Conservation (phyloP, 2,888 invertebrate genomes). For the Ptilodon capucinus region DNA sequence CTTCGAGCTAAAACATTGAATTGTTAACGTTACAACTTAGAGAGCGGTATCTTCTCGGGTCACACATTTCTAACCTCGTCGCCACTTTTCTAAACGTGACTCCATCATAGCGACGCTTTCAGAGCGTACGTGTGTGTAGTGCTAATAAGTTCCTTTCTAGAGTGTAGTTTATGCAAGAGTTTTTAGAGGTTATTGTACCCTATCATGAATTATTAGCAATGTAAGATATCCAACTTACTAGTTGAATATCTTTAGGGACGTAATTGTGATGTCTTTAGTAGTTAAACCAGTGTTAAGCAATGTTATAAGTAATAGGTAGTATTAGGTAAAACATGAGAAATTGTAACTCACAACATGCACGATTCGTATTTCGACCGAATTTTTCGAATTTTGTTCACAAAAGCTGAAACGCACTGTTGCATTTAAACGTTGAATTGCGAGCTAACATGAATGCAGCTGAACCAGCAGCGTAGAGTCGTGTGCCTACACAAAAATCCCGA, state of each 20-base stretch:
- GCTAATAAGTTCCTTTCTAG: background rate
- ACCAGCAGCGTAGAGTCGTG: background rate
- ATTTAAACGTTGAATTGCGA: background rate
- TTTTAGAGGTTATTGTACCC: background rate
- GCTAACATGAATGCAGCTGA: background rate
- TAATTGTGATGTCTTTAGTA: too few species aligned
- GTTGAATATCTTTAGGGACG: too few species aligned
- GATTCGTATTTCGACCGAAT: background rate
- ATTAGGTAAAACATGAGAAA: background rate
- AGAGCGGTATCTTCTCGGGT: slow-evolving; percentile 34
- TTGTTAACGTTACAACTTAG: slow-evolving; percentile 43
- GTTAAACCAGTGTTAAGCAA: too few species aligned
- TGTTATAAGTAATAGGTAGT: too few species aligned
- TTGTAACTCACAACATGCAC: background rate
- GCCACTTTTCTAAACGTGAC: slow-evolving; percentile 43
- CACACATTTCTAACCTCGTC: slow-evolving; percentile 49
- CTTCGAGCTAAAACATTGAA: slow-evolving; percentile 42
- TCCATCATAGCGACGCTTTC: slow-evolving; percentile 34
- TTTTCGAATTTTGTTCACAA: background rate
- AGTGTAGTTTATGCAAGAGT: background rate
- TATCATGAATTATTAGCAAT: too few species aligned
- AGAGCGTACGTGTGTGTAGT: slow-evolving; percentile 9
- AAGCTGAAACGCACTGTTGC: background rate
- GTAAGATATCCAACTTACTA: too few species aligned
- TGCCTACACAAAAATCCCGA: background rate